phyloP scores from a whole-genome alignment of 2,797 vertebrate genomes.

The Labroides dimidiatus region DNA sequence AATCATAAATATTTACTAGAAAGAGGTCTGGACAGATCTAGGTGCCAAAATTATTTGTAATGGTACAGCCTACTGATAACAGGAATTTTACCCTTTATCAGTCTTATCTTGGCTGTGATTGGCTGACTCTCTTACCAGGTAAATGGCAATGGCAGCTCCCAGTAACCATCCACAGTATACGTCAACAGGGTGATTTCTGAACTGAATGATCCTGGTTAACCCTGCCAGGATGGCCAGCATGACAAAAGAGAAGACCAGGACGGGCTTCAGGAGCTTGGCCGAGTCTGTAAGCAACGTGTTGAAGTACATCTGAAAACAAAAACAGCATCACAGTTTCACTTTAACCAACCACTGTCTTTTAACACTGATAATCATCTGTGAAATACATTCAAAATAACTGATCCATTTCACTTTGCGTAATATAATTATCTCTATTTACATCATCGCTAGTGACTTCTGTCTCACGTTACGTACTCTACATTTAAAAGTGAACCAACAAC shows the following conservation, averaged over 20 bases:
- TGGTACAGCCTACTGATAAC: neutral
- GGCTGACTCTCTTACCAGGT: slow-evolving; percentile 85
- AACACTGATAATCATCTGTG: too few species aligned
- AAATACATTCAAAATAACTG: too few species aligned
- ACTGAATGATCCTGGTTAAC: slow-evolving; percentile 93
- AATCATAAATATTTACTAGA: too few species aligned
- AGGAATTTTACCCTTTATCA: too few species aligned
- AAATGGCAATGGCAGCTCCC: slow-evolving; percentile 93
- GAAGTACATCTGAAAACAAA: slow-evolving; percentile 92
- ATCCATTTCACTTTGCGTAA: too few species aligned
- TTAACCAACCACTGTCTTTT: neutral
- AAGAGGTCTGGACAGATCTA: too few species aligned
- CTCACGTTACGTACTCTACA: neutral
- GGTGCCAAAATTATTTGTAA: too few species aligned
- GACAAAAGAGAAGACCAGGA: slow-evolving; percentile 93
- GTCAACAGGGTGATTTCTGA: slow-evolving; percentile 94
- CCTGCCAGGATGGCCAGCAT: slow-evolving; percentile 95
- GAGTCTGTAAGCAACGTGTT: slow-evolving; percentile 95
- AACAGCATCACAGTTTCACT: slow-evolving; percentile 7
- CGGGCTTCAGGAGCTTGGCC: slow-evolving; percentile 94
- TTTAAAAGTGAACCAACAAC: slow-evolving; percentile 54
- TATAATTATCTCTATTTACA: too few species aligned
- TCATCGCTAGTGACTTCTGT: too few species aligned
- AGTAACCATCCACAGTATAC: slow-evolving; percentile 95
- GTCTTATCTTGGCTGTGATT: neutral